Base-by-base conservation (phyloP, 2,113 vertebrate genomes). In the Apaloderma vittatum region DNA sequence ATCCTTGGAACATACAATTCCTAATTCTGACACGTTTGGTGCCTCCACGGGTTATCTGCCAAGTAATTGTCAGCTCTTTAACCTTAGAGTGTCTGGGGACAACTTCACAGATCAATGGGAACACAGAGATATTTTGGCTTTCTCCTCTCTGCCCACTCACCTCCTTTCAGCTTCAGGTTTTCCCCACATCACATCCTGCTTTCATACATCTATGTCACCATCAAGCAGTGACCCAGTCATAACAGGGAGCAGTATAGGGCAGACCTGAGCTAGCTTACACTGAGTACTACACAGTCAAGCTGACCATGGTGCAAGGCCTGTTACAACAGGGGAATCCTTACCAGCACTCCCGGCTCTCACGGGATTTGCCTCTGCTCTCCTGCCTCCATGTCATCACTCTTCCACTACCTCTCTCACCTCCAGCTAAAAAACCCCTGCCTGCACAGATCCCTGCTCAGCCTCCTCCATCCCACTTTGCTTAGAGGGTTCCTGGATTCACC, bases 1-100 rank as follows among this genome's bases (percentile, higher is more conserved):
- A 95, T 70, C 91, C 95, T 94, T 96, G 86, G 52, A 95, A 87
- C 63, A 81, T 4, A 21, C 48, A 95, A n/a, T 94, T 79, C 85
- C 88, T 95, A 83, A 91, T 96, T 97, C 88, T 91, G 79, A 94
- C 62, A 85, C 86, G 86, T 95, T 93, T 93, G 32, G 58, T 78
- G 74, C 79, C 87, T 95, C 80, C 75, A 46, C 15, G 36, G 87
- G 81, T 97, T 96, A 82, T 67, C 57, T 96, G 87, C 88, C 95
- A 97, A 97, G 79, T 94, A 90, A 95, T 86, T 95, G 93, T 89
- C 90, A 77, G 52, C 90, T 54, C 14, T 95, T 90, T 84, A 93
- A 92, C 85, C 82, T 97, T 81, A 68, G 67, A 72, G n/a, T 51
- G 48, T 91, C 45, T 15, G 67, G 48, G 88, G 73, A 85, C 83